A percentile compares a stretch with the other conserved stretches of the same genome.
phyloP scores from a whole-genome alignment of 2,888 invertebrate genomes.

The Tipula helvola region DNA sequence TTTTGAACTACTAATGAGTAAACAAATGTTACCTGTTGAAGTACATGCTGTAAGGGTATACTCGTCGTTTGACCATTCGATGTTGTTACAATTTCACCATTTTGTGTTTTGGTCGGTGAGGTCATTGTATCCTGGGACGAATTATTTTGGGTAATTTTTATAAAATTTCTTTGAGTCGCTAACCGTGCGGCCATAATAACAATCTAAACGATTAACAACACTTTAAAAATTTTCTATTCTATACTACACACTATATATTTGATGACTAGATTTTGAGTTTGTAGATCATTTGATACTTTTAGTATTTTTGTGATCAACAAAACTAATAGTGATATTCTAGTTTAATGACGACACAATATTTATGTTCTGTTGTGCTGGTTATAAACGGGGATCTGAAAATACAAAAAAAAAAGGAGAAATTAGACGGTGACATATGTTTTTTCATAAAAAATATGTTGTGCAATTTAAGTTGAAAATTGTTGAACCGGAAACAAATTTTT shows the following conservation, averaged over 20 bases:
- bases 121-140: not conserved
- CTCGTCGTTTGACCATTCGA: not conserved
- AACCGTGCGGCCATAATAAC: conserved; percentile 31
- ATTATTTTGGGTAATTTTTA: conserved; percentile 23
- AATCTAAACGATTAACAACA: conserved; percentile 15
- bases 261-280: not conserved
- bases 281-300: not conserved
- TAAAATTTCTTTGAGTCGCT: conserved; percentile 32
- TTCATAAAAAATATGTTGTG: not conserved
- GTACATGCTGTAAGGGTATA: conserved; percentile 9
- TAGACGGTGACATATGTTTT: not conserved
- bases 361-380: not conserved
- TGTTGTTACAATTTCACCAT: conserved; percentile 12
- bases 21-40: not conserved
- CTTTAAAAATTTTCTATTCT: not conserved
- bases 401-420: not conserved
- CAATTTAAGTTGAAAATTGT: not conserved
- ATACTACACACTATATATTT: not conserved
- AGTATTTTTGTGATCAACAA: not conserved
- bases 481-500: not conserved
- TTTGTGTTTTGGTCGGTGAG: not conserved
- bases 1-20: not conserved
- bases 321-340: not conserved
- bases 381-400: not conserved
- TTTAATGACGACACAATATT: not conserved